phyloP scores from a whole-genome alignment of 2,888 invertebrate species.

The Scrobipalpa costella region DNA sequence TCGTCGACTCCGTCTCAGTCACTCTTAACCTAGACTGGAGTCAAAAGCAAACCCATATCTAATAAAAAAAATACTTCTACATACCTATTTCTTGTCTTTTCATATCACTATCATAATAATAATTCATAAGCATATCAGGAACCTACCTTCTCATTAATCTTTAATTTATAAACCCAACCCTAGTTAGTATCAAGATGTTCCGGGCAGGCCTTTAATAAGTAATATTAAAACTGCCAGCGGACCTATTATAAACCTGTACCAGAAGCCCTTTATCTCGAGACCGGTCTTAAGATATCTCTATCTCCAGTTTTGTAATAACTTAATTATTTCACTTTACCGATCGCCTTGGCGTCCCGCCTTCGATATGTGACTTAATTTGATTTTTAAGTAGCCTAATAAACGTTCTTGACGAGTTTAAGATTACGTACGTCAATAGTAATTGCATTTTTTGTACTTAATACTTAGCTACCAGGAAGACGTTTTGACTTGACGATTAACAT shows the following conservation, averaged over 20 bases:
- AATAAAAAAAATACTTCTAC: too few species aligned
- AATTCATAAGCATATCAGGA: neutral
- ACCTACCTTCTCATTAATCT: neutral
- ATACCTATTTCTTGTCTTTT: neutral
- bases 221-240: slow-evolving; percentile 32
- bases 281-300: slow-evolving; percentile 27
- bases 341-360: slow-evolving; percentile 12
- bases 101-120: neutral
- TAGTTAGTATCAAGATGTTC: slow-evolving; percentile 41
- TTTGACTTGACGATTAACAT: too few species aligned
- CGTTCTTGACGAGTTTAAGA: neutral
- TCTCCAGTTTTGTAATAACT: slow-evolving; percentile 29
- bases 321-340: slow-evolving; percentile 27
- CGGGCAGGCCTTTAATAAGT: slow-evolving; percentile 32
- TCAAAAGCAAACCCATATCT: too few species aligned
- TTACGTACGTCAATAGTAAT: neutral
- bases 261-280: slow-evolving; percentile 25
- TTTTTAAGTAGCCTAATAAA: slow-evolving; percentile 20
- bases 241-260: slow-evolving; percentile 28
- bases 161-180: slow-evolving; percentile 29
- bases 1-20: too few species aligned
- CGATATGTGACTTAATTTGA: slow-evolving; percentile 21
- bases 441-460: neutral
- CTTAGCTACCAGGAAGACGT: neutral
- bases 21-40: too few species aligned